These are phyloP conservation scores for Acrobasis suavella DNA, from an alignment of 2,888 invertebrate species.

Conservation along the genomic window DNA sequence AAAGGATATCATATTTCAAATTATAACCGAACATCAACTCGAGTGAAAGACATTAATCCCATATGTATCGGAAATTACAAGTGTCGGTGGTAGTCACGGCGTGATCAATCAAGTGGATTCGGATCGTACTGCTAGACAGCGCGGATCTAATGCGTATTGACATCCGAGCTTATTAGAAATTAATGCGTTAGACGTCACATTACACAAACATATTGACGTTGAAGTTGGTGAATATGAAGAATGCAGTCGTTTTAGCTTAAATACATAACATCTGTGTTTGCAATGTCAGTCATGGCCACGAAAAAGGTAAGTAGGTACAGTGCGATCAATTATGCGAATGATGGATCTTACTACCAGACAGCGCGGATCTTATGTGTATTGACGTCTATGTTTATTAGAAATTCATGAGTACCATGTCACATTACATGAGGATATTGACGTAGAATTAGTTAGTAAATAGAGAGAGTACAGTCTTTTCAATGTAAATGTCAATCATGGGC, in stretches of 20 bases:
- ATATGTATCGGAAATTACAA: conserved; percentile 30
- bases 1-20: background rate
- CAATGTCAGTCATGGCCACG: no score
- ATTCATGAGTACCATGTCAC: no score
- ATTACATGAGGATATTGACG: no score
- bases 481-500: no score
- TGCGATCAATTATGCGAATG: conserved; percentile 40
- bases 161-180: background rate
- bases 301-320: background rate
- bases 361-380: background rate
- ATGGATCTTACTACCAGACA: conserved; percentile 5
- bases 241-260: no score
- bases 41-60: conserved; percentile 3
- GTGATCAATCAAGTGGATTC: conserved; percentile 39
- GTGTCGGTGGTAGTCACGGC: conserved; percentile 35
- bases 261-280: no score
- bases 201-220: no score
- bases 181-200: no score
- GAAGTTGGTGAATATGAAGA: no score
- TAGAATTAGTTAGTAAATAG: no score
- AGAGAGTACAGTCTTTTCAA: no score
- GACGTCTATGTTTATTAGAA: no score
- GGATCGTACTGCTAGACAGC: conserved; percentile 11
- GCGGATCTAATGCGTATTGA: conserved; percentile 14
- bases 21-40: conserved; percentile 8